These are phyloP conservation scores for Corydoras sp. DNA, from an alignment of 2,113 vertebrate species.

Conservation along the genomic window DNA sequence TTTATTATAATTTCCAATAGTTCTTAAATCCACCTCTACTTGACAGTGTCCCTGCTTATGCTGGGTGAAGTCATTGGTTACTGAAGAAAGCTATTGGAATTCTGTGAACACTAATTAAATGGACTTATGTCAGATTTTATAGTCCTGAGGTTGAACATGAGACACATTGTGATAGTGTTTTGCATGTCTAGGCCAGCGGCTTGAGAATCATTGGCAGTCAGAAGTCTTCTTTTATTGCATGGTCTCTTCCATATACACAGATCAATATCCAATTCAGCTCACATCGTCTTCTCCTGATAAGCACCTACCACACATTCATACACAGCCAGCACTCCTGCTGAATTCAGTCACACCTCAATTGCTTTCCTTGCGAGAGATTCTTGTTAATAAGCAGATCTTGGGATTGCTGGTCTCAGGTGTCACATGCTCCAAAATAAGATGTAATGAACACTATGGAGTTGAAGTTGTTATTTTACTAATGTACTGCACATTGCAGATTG, in stretches of 20 bases:
- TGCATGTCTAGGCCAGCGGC: conserved; percentile 16
- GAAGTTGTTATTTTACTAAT: conserved; percentile 13
- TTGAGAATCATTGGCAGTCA: conserved; percentile 29
- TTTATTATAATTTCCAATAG: too few relatives aligned
- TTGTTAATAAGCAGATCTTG: conserved; percentile 37
- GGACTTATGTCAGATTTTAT: background rate
- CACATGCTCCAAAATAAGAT: conserved; percentile 15
- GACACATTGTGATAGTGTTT: conserved; percentile 20
- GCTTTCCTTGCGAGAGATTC: conserved; percentile 42
- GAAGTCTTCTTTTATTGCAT: conserved; percentile 35
- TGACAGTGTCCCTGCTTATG: conserved; percentile 14
- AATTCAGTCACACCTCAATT: conserved; percentile 44
- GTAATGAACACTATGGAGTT: conserved; percentile 7
- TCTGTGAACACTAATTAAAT: background rate
- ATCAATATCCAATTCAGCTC: conserved; percentile 67
- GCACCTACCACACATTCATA: conserved; percentile 38
- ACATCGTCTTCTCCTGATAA: conserved; percentile 51
- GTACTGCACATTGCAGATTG: conserved; percentile 4
- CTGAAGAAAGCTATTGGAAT: too few relatives aligned
- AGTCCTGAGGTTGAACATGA: background rate
- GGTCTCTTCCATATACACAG: conserved; percentile 35
- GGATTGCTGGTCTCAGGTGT: conserved; percentile 21
- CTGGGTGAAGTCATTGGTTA: too few relatives aligned
- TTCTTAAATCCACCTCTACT: conserved; percentile 7
- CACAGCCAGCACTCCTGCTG: conserved; percentile 35